These are phyloP conservation scores for Tetramorium alpestre DNA, from an alignment of 1,140 invertebrate genomes.

Conservation along the genomic window DNA sequence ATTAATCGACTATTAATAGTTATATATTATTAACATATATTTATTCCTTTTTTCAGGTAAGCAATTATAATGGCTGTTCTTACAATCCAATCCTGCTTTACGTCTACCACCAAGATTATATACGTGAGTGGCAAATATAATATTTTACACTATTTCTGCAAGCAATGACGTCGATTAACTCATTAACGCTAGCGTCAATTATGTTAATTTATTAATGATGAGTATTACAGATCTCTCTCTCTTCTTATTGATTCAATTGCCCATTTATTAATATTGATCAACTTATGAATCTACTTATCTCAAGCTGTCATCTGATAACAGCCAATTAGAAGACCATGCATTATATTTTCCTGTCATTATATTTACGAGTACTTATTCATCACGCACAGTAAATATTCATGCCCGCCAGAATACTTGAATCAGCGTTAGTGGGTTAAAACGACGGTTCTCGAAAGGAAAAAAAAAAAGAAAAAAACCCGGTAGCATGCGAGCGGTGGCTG, in stretches of 20 bases:
- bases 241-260: neutral
- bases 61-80: neutral
- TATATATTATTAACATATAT: neutral
- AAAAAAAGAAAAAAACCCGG: neutral
- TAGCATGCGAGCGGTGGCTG: slow-evolving; percentile 5
- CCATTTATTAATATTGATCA: neutral
- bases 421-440: slow-evolving; percentile 37
- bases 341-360: neutral
- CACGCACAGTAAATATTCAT: neutral
- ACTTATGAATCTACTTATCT: neutral
- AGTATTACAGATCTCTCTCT: neutral
- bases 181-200: neutral
- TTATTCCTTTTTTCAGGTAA: slow-evolving; percentile 31
- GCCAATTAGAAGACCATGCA: neutral
- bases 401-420: neutral
- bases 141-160: neutral
- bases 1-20: neutral
- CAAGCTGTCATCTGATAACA: neutral
- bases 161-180: neutral
- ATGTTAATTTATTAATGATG: slow-evolving; percentile 14
- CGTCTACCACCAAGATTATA: neutral
- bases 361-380: neutral
- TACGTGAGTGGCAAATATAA: slow-evolving; percentile 13
- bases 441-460: neutral
- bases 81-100: neutral